Evolutionary conservation across 2,113 vertebrate genomes (phyloP).

Genomic region (Corvus moneduloides): DNA sequence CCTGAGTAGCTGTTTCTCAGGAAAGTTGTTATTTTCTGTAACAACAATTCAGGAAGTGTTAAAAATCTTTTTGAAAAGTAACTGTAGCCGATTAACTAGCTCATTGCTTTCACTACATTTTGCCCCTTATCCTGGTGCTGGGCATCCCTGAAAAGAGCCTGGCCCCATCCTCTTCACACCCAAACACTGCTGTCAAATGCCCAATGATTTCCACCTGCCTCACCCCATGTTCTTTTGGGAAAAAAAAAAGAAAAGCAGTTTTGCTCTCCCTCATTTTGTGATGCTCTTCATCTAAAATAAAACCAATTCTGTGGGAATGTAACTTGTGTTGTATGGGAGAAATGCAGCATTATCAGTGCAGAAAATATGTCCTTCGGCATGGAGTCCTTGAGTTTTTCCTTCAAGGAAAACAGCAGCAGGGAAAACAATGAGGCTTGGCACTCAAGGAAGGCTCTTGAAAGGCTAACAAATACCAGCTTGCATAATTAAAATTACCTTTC

Average conservation of each 20-base stretch:
- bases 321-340: not conserved
- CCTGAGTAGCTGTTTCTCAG: not conserved
- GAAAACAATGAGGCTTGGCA: not conserved
- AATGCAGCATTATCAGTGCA: not conserved
- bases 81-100: not conserved
- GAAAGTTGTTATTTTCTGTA: not conserved
- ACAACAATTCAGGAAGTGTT: not conserved
- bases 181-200: not conserved
- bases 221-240: not conserved
- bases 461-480: not conserved
- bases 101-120: not conserved
- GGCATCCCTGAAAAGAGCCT: not conserved
- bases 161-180: not conserved
- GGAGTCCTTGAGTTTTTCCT: not conserved
- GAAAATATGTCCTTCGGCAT: not conserved
- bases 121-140: not conserved
- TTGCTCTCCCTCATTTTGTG: not conserved
- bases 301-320: not conserved
- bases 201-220: not conserved
- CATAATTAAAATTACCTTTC: constrained; percentile 7
- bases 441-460: not conserved
- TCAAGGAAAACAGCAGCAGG: not conserved
- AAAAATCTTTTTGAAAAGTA: not conserved
- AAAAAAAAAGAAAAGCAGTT: not conserved
- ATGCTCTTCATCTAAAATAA: not conserved